These are phyloP conservation scores for Acrocephalus scirpaceus DNA, from an alignment of 2,797 vertebrate species.

Conservation along the genomic window DNA sequence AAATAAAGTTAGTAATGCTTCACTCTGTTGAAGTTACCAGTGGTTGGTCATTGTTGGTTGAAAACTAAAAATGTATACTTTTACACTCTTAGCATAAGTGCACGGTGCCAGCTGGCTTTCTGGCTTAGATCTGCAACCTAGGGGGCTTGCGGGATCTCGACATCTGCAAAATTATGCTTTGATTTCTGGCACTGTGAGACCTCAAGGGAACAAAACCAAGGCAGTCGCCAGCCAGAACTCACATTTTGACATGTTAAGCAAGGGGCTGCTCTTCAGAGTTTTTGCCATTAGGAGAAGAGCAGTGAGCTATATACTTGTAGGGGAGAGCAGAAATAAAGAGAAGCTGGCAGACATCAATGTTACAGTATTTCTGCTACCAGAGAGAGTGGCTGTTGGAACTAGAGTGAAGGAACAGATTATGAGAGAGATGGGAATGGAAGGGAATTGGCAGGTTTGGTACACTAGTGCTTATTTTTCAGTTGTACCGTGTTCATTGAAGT, in stretches of 20 bases:
- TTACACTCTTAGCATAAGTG: slow-evolving; percentile 64
- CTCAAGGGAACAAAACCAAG: slow-evolving; percentile 68
- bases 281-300: slow-evolving; percentile 65
- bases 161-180: slow-evolving; percentile 73
- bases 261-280: slow-evolving; percentile 61
- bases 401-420: slow-evolving; percentile 55
- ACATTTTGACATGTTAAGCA: slow-evolving; percentile 74
- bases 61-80: slow-evolving; percentile 71
- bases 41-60: slow-evolving; percentile 58
- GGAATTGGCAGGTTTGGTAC: background rate
- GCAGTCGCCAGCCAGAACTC: slow-evolving; percentile 69
- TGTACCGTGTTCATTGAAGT: background rate
- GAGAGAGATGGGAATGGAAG: slow-evolving; percentile 43
- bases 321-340: background rate
- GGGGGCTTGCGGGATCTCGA: slow-evolving; percentile 67
- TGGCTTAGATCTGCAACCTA: slow-evolving; percentile 56
- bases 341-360: slow-evolving; percentile 43
- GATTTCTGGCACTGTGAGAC: slow-evolving; percentile 64
- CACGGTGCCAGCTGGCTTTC: slow-evolving; percentile 61
- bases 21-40: slow-evolving; percentile 66
- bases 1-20: slow-evolving; percentile 39
- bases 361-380: slow-evolving; percentile 69
- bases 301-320: background rate
- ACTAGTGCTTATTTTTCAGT: background rate
- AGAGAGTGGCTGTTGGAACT: slow-evolving; percentile 52